Percentiles rank a stretch among this genome's conserved stretches.
phyloP scores from a whole-genome alignment of 2,113 vertebrate species.

The Aix galericulata region DNA sequence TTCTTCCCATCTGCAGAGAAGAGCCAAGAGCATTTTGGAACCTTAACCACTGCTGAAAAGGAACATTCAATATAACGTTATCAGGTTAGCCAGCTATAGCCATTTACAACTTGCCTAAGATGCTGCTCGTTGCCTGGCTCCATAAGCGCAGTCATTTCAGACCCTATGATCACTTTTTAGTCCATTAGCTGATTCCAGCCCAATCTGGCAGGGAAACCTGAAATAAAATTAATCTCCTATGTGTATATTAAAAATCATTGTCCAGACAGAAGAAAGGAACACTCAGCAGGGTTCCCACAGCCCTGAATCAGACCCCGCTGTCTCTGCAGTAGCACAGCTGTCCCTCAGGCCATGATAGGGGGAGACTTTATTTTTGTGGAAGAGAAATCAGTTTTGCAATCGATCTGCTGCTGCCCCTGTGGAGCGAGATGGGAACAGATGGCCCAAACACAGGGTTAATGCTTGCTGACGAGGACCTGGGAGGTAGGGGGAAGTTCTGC shows the following conservation, averaged over 20 bases:
- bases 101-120: not conserved
- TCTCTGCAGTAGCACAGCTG: not conserved
- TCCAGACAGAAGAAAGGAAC: not conserved
- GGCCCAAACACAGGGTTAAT: not conserved
- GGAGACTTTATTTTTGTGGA: not conserved
- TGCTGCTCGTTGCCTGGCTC: not conserved
- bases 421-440: not conserved
- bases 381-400: not conserved
- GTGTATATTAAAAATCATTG: not conserved
- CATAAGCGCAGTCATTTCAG: not conserved
- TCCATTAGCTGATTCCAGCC: not conserved
- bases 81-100: not conserved
- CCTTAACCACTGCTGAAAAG: not conserved
- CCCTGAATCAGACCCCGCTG: not conserved
- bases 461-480: not conserved
- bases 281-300: not conserved
- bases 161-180: not conserved
- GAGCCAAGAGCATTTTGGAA: not conserved
- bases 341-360: accelerated
- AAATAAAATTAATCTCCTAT: not conserved
- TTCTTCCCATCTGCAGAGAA: not conserved
- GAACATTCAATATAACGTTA: not conserved
- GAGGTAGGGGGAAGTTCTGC: not conserved
- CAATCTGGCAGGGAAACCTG: not conserved
- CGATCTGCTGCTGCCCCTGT: accelerated